Conservation (phyloP, 1,140 invertebrate species). For the Aphaenogaster rudis region DNA sequence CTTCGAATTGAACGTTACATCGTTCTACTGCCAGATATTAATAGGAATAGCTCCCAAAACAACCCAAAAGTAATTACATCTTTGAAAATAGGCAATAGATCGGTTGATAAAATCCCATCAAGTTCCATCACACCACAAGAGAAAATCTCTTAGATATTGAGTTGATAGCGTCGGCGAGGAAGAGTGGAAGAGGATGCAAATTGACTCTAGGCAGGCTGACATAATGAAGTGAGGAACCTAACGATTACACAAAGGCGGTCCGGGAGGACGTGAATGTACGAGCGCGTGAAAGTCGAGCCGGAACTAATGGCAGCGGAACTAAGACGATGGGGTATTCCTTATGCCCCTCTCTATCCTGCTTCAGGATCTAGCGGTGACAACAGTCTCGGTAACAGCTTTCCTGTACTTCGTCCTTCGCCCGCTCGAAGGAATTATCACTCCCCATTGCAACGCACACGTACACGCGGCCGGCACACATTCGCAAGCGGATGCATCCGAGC, state of each 20-base stretch:
- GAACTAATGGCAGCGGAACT: slow-evolving; percentile 71
- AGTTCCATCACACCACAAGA: no score
- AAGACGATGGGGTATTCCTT: slow-evolving; percentile 70
- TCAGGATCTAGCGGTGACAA: slow-evolving; percentile 68
- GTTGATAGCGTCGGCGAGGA: not conserved
- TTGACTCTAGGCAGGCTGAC: not conserved
- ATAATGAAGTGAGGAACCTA: slow-evolving; percentile 72
- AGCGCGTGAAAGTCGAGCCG: slow-evolving; percentile 66
- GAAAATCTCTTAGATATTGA: not conserved
- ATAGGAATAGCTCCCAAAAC: not conserved
- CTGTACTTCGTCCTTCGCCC: slow-evolving; percentile 68
- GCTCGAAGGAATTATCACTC: slow-evolving; percentile 74
- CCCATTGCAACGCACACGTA: slow-evolving; percentile 15
- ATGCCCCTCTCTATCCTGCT: slow-evolving; percentile 36
- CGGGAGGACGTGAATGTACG: slow-evolving; percentile 36
- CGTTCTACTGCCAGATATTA: not conserved
- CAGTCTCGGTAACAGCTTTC: slow-evolving; percentile 74
- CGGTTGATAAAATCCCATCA: no score
- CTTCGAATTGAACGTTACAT: not conserved
- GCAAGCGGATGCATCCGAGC: not conserved
- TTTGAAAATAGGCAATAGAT: not conserved
- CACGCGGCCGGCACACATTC: not conserved
- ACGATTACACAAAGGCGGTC: slow-evolving; percentile 71
- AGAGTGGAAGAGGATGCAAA: slow-evolving; percentile 21
- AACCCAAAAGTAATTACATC: not conserved